These are phyloP conservation scores for Ostrea edulis DNA, from an alignment of 1,140 invertebrate genomes.

Conservation along the genomic window DNA sequence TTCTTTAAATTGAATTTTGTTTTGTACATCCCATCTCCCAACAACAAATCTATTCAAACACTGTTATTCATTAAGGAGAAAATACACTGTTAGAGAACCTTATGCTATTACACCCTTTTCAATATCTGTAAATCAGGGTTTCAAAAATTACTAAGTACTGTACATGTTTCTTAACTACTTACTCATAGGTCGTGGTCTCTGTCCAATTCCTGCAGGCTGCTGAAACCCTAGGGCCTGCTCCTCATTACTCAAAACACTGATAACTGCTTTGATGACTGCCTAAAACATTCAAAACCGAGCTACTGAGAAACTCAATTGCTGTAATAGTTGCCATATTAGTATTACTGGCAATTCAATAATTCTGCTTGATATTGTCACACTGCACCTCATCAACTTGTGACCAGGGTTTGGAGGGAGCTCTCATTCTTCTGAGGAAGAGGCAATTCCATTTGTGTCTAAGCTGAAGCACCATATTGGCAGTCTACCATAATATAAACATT, in stretches of 20 bases:
- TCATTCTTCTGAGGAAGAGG: conserved; percentile 87
- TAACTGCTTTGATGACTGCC: conserved; percentile 85
- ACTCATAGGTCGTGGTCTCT: conserved; percentile 85
- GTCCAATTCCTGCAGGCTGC: conserved; percentile 88
- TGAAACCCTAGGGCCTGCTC: conserved; percentile 86
- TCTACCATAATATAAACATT: conserved; percentile 67
- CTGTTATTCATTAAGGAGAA: too few relatives aligned
- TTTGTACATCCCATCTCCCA: too few relatives aligned
- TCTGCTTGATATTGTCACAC: not conserved
- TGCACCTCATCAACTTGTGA: conserved; percentile 84
- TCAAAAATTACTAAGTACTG: too few relatives aligned
- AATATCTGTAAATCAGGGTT: too few relatives aligned
- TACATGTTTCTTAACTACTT: conserved; percentile 22
- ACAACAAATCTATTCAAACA: too few relatives aligned
- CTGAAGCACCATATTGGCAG: conserved; percentile 85
- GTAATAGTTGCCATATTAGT: not conserved
- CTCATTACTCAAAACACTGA: conserved; percentile 86
- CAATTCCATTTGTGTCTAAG: conserved; percentile 90
- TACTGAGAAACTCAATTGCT: not conserved
- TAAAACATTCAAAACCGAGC: conserved; percentile 57
- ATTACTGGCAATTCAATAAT: not conserved
- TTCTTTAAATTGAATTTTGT: too few relatives aligned
- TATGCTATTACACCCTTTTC: too few relatives aligned
- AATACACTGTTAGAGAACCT: too few relatives aligned
- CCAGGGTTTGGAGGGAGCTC: conserved; percentile 84